These are phyloP conservation scores for Phenganax marumi DNA, from an alignment of 92 coral and sea anemone species.

Conservation along the genomic window DNA sequence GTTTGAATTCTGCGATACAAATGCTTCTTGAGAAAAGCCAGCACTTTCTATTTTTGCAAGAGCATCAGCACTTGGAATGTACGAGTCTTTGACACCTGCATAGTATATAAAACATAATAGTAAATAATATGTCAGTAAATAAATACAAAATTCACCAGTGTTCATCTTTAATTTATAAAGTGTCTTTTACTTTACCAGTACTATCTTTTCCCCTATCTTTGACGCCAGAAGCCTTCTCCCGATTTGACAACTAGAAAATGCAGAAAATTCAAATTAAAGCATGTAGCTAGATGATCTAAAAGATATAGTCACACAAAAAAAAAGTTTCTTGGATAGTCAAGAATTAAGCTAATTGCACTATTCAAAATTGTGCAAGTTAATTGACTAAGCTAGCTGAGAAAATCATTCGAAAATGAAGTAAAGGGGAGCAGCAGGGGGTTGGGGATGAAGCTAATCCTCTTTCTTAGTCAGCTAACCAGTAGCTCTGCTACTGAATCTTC, in stretches of 20 bases:
- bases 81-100: slow-evolving; percentile 23
- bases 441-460: too few species aligned
- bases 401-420: background rate
- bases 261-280: background rate
- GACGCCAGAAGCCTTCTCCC: background rate
- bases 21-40: slow-evolving; percentile 79
- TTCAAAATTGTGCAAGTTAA: slow-evolving; percentile 1
- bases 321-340: background rate
- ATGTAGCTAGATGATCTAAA: too few species aligned
- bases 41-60: slow-evolving; percentile 83
- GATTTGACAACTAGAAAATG: background rate
- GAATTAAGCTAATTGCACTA: background rate
- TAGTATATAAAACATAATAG: background rate
- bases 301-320: too few species aligned
- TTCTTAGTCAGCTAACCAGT: too few species aligned
- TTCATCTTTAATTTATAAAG: background rate
- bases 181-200: background rate
- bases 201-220: slow-evolving; percentile 4
- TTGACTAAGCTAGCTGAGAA: background rate
- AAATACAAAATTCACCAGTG: too few species aligned
- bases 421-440: too few species aligned
- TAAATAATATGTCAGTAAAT: background rate
- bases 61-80: slow-evolving; percentile 74
- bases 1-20: slow-evolving; percentile 62
- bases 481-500: too few species aligned